phyloP scores from a whole-genome alignment of 2,797 vertebrate species.

The Pangasius djambal region DNA sequence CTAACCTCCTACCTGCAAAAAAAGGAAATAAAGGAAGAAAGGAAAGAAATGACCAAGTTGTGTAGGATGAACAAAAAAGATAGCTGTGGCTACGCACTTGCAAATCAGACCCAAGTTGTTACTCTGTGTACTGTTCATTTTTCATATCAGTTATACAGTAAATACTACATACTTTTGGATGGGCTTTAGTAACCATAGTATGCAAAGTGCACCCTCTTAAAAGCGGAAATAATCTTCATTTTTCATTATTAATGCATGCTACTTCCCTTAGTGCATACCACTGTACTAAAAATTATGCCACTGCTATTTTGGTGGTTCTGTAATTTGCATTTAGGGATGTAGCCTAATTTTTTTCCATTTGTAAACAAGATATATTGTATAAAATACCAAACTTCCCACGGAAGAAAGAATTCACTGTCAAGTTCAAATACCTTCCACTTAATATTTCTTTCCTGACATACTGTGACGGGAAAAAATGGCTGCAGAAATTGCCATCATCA shows the following conservation, averaged over 20 bases:
- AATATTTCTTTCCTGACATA: conserved; percentile 33
- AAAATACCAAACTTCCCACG: not conserved
- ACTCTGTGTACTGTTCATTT: not conserved
- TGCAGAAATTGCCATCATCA: conserved; percentile 46
- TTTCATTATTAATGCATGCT: not conserved
- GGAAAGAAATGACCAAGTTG: not conserved
- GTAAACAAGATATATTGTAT: not conserved
- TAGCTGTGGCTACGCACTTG: not conserved
- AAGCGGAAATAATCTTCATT: not conserved
- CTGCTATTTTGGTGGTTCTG: not conserved
- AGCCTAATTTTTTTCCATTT: not conserved
- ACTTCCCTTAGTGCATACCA: not conserved
- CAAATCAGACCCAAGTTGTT: not conserved
- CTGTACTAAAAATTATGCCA: not conserved
- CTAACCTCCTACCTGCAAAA: not conserved
- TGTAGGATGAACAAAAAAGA: not conserved
- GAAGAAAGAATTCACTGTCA: not conserved
- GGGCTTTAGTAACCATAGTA: not conserved
- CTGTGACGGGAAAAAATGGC: conserved; percentile 31
- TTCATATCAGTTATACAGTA: not conserved
- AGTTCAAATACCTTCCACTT: conserved; percentile 10
- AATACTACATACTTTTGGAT: not conserved
- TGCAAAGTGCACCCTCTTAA: not conserved
- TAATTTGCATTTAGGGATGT: not conserved
- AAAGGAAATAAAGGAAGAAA: not conserved